Conservation (phyloP, 2,113 vertebrate species). For the Trochalopteron elliotii region DNA sequence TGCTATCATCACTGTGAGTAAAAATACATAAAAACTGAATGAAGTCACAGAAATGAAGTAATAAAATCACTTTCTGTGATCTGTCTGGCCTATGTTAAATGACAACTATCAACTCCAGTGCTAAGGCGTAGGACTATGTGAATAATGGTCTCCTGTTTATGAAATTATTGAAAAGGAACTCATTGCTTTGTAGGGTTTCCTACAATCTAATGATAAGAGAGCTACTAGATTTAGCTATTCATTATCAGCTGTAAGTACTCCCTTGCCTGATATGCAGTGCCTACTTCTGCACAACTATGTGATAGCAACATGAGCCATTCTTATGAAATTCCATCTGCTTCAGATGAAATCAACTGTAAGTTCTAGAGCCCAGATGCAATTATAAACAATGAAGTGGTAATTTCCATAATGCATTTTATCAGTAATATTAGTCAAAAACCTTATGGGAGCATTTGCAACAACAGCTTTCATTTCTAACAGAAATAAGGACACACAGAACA, state of each 20-base stretch:
- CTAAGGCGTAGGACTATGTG: rapidly evolving
- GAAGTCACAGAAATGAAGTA: not conserved
- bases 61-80: not conserved
- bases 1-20: not conserved
- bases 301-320: not conserved
- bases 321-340: not conserved
- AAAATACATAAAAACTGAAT: not conserved
- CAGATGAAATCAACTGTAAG: not conserved
- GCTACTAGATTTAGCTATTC: not conserved
- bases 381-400: not conserved
- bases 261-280: not conserved
- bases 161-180: not conserved
- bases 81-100: not conserved
- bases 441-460: not conserved
- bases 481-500: not conserved
- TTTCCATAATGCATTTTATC: not conserved
- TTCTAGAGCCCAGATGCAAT: not conserved
- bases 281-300: not conserved
- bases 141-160: not conserved
- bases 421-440: not conserved
- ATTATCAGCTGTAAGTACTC: not conserved
- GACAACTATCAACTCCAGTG: not conserved
- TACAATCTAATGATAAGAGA: not conserved
- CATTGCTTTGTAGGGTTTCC: not conserved
- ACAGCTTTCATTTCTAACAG: not conserved